A percentile compares a stretch with the other conserved stretches of the same genome.
Conservation (phyloP, 2,797 vertebrate genomes). For the Austrolebias charrua region DNA sequence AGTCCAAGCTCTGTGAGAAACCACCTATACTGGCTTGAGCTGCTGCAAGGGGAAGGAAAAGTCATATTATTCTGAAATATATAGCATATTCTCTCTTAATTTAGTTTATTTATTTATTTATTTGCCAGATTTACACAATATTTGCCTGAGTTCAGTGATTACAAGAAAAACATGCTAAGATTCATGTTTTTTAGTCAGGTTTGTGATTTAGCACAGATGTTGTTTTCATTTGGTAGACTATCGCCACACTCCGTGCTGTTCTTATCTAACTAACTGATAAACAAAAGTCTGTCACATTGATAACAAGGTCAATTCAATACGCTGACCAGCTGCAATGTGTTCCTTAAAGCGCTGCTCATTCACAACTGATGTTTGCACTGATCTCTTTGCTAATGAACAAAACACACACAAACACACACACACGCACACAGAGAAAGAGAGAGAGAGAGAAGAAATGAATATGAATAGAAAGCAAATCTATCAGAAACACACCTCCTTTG, state of each 20-base stretch:
- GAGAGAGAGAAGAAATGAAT: slow-evolving; percentile 70
- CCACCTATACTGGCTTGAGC: neutral
- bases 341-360: slow-evolving; percentile 56
- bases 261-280: slow-evolving; percentile 73
- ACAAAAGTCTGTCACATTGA: slow-evolving; percentile 67
- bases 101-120: neutral
- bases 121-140: slow-evolving; percentile 11
- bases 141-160: slow-evolving; percentile 41
- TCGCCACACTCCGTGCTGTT: slow-evolving; percentile 48
- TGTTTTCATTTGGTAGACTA: slow-evolving; percentile 55
- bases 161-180: slow-evolving; percentile 38
- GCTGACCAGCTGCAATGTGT: slow-evolving; percentile 71
- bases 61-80: slow-evolving; percentile 1
- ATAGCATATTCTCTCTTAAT: slow-evolving; percentile 8
- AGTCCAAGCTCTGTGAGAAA: neutral
- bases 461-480: slow-evolving; percentile 83
- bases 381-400: slow-evolving; percentile 75
- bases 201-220: slow-evolving; percentile 31
- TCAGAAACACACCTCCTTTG: slow-evolving; percentile 82
- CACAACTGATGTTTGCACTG: slow-evolving; percentile 65
- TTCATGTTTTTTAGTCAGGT: slow-evolving; percentile 36
- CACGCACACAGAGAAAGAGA: no score
- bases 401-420: slow-evolving; percentile 36
- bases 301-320: slow-evolving; percentile 74
- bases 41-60: neutral